Percentiles rank a stretch among this genome's conserved stretches.
phyloP scores from a whole-genome alignment of 2,888 invertebrate genomes.

The Bombylius discolor region DNA sequence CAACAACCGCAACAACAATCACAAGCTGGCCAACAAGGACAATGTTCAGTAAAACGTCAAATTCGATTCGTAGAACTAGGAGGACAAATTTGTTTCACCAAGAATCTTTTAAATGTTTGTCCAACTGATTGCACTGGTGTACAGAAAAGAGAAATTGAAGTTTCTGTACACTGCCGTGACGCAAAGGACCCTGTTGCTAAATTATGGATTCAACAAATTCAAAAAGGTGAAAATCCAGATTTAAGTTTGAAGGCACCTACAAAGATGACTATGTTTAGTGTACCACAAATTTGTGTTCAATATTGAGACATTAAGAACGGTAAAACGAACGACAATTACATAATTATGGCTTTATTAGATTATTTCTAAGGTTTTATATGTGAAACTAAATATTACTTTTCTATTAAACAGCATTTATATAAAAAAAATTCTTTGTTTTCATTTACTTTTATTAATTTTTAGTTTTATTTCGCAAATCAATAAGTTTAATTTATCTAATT shows the following conservation, averaged over 20 bases:
- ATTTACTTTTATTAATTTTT: no score
- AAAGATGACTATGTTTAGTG: background rate
- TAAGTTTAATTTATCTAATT: no score
- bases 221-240: conserved; percentile 40
- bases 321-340: no score
- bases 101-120: conserved; percentile 44
- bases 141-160: conserved; percentile 37
- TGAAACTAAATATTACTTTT: no score
- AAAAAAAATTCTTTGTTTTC: no score
- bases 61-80: conserved; percentile 42
- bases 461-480: no score
- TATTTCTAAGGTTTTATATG: no score
- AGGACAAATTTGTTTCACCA: conserved; percentile 48
- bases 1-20: no score
- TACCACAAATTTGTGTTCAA: background rate
- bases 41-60: conserved; percentile 21
- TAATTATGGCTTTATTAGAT: no score
- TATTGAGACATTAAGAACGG: background rate
- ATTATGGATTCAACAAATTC: conserved; percentile 28
- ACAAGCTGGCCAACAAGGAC: no score
- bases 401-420: no score
- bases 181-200: conserved; percentile 16
- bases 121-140: conserved; percentile 37
- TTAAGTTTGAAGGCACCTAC: conserved; percentile 31
- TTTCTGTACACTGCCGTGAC: conserved; percentile 37